A percentile compares a stretch with the other conserved stretches of the same genome.
Evolutionary conservation across 2,113 vertebrate genomes (phyloP).

Genomic region (Nanorana parkeri): DNA sequence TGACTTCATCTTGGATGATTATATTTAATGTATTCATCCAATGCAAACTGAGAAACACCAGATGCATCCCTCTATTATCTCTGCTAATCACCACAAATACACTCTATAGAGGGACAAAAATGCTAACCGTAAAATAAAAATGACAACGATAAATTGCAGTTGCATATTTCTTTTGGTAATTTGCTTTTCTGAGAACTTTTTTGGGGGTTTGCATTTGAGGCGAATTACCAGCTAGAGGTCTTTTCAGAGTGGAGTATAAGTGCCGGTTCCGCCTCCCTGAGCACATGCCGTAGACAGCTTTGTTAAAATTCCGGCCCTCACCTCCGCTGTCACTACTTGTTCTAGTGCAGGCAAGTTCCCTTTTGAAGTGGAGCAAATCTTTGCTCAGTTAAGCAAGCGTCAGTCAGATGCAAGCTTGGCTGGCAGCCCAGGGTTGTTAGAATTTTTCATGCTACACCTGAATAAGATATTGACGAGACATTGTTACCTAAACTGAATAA

Average conservation of each 20-base stretch:
- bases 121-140: slow-evolving; percentile 12
- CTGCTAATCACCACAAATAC: slow-evolving; percentile 21
- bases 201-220: slow-evolving; percentile 61
- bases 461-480: slow-evolving; percentile 74
- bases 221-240: slow-evolving; percentile 64
- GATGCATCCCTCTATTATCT: slow-evolving; percentile 36
- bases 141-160: slow-evolving; percentile 22
- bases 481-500: slow-evolving; percentile 64
- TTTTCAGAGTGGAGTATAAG: slow-evolving; percentile 68
- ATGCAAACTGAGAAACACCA: background rate
- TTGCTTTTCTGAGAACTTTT: slow-evolving; percentile 61
- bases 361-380: slow-evolving; percentile 74
- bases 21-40: slow-evolving; percentile 43
- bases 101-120: slow-evolving; percentile 25
- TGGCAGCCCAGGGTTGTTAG: slow-evolving; percentile 68
- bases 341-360: slow-evolving; percentile 66
- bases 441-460: slow-evolving; percentile 70
- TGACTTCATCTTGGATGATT: background rate
- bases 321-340: slow-evolving; percentile 68
- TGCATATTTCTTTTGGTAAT: slow-evolving; percentile 61
- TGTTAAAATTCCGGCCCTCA: slow-evolving; percentile 71
- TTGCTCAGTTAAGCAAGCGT: slow-evolving; percentile 74
- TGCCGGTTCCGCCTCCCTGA: slow-evolving; percentile 72
- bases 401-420: slow-evolving; percentile 73
- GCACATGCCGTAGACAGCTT: slow-evolving; percentile 65